These are phyloP conservation scores for Pterobdella sp. DNA, from an alignment of 2,888 invertebrate species.

Conservation along the genomic window DNA sequence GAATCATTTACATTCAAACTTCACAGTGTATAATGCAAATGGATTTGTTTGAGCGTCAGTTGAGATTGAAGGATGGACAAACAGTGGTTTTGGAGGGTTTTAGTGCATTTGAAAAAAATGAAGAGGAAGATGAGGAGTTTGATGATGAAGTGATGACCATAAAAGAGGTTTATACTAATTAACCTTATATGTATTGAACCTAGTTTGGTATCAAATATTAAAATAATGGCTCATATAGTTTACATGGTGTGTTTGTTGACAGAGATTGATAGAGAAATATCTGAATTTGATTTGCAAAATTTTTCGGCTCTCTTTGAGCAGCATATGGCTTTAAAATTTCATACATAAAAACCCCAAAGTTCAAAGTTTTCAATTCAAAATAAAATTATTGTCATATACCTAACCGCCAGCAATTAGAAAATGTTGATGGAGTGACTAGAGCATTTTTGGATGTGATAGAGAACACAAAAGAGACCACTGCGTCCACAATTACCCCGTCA, in stretches of 20 bases:
- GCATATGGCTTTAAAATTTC: too few relatives aligned
- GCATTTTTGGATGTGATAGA: not conserved
- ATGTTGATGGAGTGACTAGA: not conserved
- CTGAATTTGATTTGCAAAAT: too few relatives aligned
- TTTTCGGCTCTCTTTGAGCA: too few relatives aligned
- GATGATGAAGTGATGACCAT: not conserved
- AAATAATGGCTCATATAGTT: too few relatives aligned
- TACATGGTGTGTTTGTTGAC: too few relatives aligned
- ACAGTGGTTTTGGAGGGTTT: not conserved
- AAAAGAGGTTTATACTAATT: not conserved
- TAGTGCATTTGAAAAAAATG: constrained; percentile 16
- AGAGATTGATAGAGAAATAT: too few relatives aligned
- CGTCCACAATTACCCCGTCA: not conserved
- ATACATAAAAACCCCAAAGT: too few relatives aligned
- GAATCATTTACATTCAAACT: not conserved
- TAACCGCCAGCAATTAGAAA: not conserved
- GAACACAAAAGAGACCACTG: not conserved
- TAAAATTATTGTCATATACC: too few relatives aligned
- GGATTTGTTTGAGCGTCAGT: constrained; percentile 42
- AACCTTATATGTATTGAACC: not conserved
- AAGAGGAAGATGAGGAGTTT: constrained; percentile 1
- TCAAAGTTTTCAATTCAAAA: too few relatives aligned
- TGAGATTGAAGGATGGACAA: constrained; percentile 39
- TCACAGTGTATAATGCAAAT: constrained; percentile 49
- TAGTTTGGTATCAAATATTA: too few relatives aligned